These are phyloP conservation scores for Sinocyclocheilus maitianheensis DNA, from an alignment of 2,113 vertebrate species.

Conservation along the genomic window DNA sequence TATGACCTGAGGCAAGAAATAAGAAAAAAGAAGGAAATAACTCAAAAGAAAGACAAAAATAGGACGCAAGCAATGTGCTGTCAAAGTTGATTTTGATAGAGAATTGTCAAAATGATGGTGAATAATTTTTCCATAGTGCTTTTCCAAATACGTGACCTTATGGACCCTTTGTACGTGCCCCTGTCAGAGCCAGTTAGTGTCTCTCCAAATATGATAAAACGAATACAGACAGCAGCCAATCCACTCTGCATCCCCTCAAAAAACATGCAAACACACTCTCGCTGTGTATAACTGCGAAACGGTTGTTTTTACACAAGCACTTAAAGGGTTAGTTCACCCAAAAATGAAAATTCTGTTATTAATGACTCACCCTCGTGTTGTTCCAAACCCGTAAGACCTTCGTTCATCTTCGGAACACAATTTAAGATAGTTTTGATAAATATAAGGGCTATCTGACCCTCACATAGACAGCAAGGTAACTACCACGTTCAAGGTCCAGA, in stretches of 20 bases:
- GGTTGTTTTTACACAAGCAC: neutral
- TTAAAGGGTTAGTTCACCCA: too few species aligned
- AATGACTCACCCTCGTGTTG: too few species aligned
- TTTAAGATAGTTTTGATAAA: too few species aligned
- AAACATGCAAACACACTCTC: slow-evolving; percentile 1
- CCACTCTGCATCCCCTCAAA: neutral
- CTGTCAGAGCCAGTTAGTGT: slow-evolving; percentile 23
- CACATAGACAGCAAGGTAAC: too few species aligned
- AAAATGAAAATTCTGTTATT: too few species aligned
- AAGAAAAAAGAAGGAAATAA: neutral
- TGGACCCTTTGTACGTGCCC: neutral
- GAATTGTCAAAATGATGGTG: slow-evolving; percentile 27
- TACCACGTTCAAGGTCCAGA: too few species aligned
- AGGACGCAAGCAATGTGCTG: neutral
- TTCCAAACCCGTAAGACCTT: too few species aligned
- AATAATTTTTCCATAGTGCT: slow-evolving; percentile 35
- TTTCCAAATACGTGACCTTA: slow-evolving; percentile 20
- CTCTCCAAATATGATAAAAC: slow-evolving; percentile 23
- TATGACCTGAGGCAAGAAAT: neutral
- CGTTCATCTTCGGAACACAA: too few species aligned
- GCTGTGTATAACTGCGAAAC: neutral
- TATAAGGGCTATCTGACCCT: too few species aligned
- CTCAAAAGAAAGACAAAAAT: slow-evolving; percentile 13
- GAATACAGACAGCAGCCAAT: slow-evolving; percentile 19
- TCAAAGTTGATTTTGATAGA: slow-evolving; percentile 38